Evolutionary conservation across 2,113 vertebrate species (phyloP).

Genomic region (Cyprinus carpio): DNA sequence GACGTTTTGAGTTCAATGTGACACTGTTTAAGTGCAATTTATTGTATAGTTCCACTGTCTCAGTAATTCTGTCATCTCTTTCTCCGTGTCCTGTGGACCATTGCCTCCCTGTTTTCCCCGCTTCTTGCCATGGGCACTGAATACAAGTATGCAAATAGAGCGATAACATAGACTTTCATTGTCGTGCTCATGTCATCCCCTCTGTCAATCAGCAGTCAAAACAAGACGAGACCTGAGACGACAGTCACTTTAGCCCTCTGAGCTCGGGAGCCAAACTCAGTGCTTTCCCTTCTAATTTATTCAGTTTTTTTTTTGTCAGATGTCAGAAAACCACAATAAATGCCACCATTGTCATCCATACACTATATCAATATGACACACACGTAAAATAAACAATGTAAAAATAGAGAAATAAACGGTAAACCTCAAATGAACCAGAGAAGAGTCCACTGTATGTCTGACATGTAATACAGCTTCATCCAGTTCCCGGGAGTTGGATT

Average conservation of each 20-base stretch:
- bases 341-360: constrained; percentile 75
- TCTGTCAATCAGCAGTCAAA: constrained; percentile 42
- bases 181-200: constrained; percentile 61
- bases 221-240: constrained; percentile 56
- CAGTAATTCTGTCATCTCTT: constrained; percentile 42
- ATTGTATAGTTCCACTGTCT: constrained; percentile 56
- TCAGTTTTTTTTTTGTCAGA: constrained; percentile 64
- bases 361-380: constrained; percentile 75
- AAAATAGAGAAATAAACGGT: constrained; percentile 61
- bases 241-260: constrained; percentile 52
- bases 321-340: constrained; percentile 75
- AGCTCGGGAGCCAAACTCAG: constrained; percentile 57
- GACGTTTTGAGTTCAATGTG: constrained; percentile 16
- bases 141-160: constrained; percentile 65
- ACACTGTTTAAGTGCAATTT: constrained; percentile 58
- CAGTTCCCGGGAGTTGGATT: constrained; percentile 64
- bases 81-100: constrained; percentile 55
- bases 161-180: constrained; percentile 63
- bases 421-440: constrained; percentile 70
- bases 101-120: constrained; percentile 61
- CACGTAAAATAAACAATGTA: constrained; percentile 54
- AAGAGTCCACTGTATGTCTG: constrained; percentile 71
- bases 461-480: constrained; percentile 79
- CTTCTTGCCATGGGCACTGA: constrained; percentile 63
- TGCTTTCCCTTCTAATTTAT: constrained; percentile 72